These are phyloP conservation scores for Caenorhabditis tropicalis DNA, from an alignment of 1,140 invertebrate species.

Conservation along the genomic window DNA sequence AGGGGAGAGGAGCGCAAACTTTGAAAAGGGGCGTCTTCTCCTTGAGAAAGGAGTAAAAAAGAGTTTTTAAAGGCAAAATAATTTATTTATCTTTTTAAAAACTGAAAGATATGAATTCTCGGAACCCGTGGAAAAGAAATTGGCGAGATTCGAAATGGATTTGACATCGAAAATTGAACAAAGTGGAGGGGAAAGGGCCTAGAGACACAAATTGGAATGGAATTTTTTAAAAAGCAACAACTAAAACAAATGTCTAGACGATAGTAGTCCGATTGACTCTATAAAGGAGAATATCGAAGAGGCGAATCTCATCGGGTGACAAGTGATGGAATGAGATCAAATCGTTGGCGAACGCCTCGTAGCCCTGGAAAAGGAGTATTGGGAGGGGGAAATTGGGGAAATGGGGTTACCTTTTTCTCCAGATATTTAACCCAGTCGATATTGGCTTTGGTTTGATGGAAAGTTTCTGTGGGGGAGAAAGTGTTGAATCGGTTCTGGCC, in stretches of 20 bases:
- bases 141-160: conserved; percentile 7
- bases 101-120: neutral
- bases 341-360: conserved; percentile 52
- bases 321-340: conserved; percentile 55
- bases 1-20: neutral
- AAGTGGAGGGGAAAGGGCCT: neutral
- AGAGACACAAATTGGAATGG: neutral
- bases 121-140: neutral
- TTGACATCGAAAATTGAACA: neutral
- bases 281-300: conserved; percentile 56
- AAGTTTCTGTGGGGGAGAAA: conserved; percentile 37
- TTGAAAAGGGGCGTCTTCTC: neutral
- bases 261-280: conserved; percentile 9
- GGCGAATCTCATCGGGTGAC: conserved; percentile 50
- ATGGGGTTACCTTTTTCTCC: neutral
- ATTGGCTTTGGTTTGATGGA: conserved; percentile 4
- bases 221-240: neutral
- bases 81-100: neutral
- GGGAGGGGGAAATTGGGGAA: neutral
- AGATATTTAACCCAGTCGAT: conserved; percentile 27
- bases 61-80: neutral
- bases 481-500: conserved; percentile 49
- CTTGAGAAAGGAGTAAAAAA: neutral
- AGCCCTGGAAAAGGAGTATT: conserved; percentile 52
- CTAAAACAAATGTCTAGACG: neutral